phyloP scores from a whole-genome alignment of 1,140 invertebrate genomes.

The Holcopasites calliopsidis region DNA sequence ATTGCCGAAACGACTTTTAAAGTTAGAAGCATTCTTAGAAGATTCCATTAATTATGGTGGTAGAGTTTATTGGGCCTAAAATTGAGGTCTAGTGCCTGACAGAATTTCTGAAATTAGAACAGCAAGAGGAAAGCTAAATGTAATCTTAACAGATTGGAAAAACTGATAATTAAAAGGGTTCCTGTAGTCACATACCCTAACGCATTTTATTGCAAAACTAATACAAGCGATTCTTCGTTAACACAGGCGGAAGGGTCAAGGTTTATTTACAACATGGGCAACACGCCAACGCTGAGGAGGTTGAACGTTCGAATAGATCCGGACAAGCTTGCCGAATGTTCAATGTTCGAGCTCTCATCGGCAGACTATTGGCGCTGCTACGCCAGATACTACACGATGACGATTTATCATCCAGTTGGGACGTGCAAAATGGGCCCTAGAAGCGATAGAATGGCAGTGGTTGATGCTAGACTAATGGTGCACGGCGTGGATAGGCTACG shows the following conservation, averaged over 20 bases:
- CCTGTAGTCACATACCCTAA: neutral
- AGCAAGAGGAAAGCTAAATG: no score
- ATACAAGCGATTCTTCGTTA: neutral
- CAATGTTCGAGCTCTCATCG: constrained; percentile 80
- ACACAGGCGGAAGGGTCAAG: constrained; percentile 86
- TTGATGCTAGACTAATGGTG: constrained; percentile 82
- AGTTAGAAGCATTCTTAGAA: no score
- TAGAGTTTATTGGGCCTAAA: no score
- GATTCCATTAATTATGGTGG: no score
- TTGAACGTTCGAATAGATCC: constrained; percentile 84
- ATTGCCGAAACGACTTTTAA: no score
- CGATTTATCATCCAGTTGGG: constrained; percentile 85
- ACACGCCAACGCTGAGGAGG: constrained; percentile 83
- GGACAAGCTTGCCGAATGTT: constrained; percentile 83
- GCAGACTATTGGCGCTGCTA: constrained; percentile 86
- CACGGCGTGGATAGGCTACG: constrained; percentile 82
- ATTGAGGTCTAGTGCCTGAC: no score
- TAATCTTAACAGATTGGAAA: no score
- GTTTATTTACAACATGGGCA: constrained; percentile 82
- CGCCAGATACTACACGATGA: constrained; percentile 84
- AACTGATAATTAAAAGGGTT: neutral
- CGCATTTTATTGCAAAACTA: neutral
- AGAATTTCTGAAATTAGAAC: no score
- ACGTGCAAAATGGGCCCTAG: constrained; percentile 80
- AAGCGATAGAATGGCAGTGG: constrained; percentile 81